Evolutionary conservation across 2,113 vertebrate species (phyloP), one percentile per base, ranked within the genome.

Genomic region (Willisornis vidua): DNA sequence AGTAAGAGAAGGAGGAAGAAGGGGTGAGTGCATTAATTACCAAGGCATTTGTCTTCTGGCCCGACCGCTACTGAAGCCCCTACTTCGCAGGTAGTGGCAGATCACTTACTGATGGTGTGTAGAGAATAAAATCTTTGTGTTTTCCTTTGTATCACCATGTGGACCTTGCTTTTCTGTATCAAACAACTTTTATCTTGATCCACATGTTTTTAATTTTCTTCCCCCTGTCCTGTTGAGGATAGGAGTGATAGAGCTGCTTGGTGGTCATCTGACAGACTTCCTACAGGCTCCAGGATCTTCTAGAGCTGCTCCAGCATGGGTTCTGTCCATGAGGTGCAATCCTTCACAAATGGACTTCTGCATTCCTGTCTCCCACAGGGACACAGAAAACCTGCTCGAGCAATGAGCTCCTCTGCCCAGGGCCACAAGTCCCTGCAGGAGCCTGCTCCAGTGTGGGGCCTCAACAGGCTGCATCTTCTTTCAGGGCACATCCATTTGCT

Each of bases 331-430:
- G 25, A 39, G 17, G 35, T 62, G 11, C 12, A 28, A 39, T 62
- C 37, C 59, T 62, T 62, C 25, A 41, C 6, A 11, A 62, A 28
- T 41, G 59, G 37, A 41, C 25, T 39, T 39, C 25, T 39, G 37
- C 18, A 39, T 39, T 16, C 11, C 11, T 41, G 37, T 41, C 13
- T 10, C 8, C 22, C 12, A 25, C 8, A 12, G 41, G n/a, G 22
- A 31, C 41, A 67, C 41, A 26, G 33, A 29, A 78, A 55, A 35
- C 33, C 33, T 23, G 15, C 26, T 55, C 25, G 15, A 24, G 12
- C 2, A 62, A 0, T 80, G 49, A 14, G 9, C 5, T 29, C 6
- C 59, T 54, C 14, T 54, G 8, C 26, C n/a, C 1, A 3, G 31
- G 9, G 7, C 26, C 52, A 31, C 4, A 1, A 17, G 7, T 19